These are phyloP conservation scores for Hylia prasina DNA, from an alignment of 2,113 vertebrate genomes.

Conservation along the genomic window DNA sequence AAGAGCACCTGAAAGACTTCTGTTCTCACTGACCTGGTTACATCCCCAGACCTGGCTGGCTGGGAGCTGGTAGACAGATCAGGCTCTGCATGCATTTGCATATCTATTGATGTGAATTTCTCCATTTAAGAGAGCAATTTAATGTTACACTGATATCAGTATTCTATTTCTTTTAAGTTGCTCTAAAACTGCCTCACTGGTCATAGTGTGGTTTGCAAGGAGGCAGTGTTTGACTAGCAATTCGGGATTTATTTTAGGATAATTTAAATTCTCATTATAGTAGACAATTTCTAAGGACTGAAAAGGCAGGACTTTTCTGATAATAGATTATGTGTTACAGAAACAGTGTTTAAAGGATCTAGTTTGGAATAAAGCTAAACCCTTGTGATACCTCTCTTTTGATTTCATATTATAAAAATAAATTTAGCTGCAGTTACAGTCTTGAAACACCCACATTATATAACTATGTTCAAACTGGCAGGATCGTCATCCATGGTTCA, in stretches of 20 bases:
- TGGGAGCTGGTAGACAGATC: neutral
- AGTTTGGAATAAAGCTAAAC: conserved; percentile 26
- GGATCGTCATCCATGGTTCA: neutral
- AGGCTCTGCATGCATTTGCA: neutral
- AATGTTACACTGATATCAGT: neutral
- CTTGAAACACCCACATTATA: conserved; percentile 11
- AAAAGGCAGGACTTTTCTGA: neutral
- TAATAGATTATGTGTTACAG: conserved; percentile 9
- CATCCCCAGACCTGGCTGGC: neutral
- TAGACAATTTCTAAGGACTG: neutral
- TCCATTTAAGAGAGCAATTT: neutral
- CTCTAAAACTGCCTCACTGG: neutral
- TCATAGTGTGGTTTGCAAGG: neutral
- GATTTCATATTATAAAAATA: conserved; percentile 6
- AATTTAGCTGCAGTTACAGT: conserved; percentile 31
- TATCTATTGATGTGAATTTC: neutral
- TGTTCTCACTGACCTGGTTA: neutral
- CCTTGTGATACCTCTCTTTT: conserved; percentile 17
- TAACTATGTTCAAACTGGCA: neutral
- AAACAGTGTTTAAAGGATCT: conserved; percentile 4
- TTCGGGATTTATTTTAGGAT: neutral
- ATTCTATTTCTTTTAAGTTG: neutral
- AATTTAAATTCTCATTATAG: conserved; percentile 21
- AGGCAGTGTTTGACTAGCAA: neutral
- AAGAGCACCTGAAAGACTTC: neutral